Evolutionary conservation across 2,113 vertebrate genomes (phyloP).

Genomic region (Oplegnathus fasciatus): DNA sequence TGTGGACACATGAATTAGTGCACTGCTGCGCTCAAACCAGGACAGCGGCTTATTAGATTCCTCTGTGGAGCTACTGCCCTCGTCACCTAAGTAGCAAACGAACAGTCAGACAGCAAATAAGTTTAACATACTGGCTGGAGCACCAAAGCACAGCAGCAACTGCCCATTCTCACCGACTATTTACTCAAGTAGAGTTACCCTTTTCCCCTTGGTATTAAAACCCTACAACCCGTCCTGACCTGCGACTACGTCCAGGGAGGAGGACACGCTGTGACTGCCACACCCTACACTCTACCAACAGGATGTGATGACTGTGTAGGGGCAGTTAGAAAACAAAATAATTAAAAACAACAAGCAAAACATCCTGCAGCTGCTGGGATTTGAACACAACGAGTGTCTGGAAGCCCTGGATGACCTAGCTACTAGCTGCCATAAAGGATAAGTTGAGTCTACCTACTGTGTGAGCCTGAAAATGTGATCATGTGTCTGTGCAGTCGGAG

Average conservation of each 20-base stretch:
- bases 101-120: constrained; percentile 58
- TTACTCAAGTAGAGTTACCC: constrained; percentile 42
- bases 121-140: constrained; percentile 54
- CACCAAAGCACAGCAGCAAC: constrained; percentile 68
- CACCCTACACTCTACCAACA: constrained; percentile 9
- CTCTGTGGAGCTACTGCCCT: constrained; percentile 39
- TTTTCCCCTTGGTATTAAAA: constrained; percentile 34
- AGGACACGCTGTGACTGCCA: constrained; percentile 21
- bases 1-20: constrained; percentile 38
- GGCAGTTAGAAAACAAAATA: not conserved
- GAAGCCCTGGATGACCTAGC: constrained; percentile 88
- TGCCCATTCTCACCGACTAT: constrained; percentile 10
- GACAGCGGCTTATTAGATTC: constrained; percentile 54
- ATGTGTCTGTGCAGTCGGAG: constrained; percentile 78
- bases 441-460: constrained; percentile 73
- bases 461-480: constrained; percentile 75
- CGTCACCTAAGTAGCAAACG: constrained; percentile 41
- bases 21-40: constrained; percentile 58
- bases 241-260: constrained; percentile 24
- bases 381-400: constrained; percentile 80
- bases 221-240: constrained; percentile 35
- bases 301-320: constrained; percentile 52
- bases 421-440: constrained; percentile 86
- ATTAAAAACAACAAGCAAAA: constrained; percentile 52
- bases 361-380: constrained; percentile 83